Percentiles rank a stretch among this genome's conserved stretches.
Evolutionary conservation across 2,888 invertebrate species (phyloP).

Genomic region (Macrophya annulata): DNA sequence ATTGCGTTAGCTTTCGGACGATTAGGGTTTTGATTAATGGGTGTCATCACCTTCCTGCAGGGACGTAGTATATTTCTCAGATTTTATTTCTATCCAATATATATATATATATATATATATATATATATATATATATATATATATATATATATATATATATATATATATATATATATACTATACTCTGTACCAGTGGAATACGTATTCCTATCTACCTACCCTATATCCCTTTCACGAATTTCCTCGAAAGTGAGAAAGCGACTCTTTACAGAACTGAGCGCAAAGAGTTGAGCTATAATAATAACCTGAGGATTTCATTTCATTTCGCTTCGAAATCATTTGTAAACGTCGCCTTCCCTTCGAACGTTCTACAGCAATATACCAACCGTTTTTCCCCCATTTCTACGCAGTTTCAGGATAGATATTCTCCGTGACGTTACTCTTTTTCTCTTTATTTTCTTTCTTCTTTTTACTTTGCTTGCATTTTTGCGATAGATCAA

Average conservation of each 20-base stretch:
- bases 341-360: constrained; percentile 40
- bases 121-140: too few relatives aligned
- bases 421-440: constrained; percentile 28
- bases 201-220: too few relatives aligned
- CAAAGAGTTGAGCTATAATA: constrained; percentile 24
- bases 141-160: too few relatives aligned
- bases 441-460: neutral
- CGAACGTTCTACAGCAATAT: constrained; percentile 7
- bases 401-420: constrained; percentile 15
- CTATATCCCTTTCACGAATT: neutral
- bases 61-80: neutral
- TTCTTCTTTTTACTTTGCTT: neutral
- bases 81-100: constrained; percentile 10
- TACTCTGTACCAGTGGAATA: too few relatives aligned
- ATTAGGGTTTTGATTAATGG: constrained; percentile 49
- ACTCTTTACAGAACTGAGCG: neutral
- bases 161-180: too few relatives aligned
- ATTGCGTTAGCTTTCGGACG: constrained; percentile 45
- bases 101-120: too few relatives aligned
- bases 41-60: constrained; percentile 21
- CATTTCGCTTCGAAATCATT: constrained; percentile 40
- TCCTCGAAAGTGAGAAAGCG: constrained; percentile 3
- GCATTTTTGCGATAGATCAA: constrained; percentile 24
- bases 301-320: constrained; percentile 14
- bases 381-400: constrained; percentile 5